Base-by-base conservation (phyloP, 2,888 invertebrate genomes). In the Hemithea aestivaria region DNA sequence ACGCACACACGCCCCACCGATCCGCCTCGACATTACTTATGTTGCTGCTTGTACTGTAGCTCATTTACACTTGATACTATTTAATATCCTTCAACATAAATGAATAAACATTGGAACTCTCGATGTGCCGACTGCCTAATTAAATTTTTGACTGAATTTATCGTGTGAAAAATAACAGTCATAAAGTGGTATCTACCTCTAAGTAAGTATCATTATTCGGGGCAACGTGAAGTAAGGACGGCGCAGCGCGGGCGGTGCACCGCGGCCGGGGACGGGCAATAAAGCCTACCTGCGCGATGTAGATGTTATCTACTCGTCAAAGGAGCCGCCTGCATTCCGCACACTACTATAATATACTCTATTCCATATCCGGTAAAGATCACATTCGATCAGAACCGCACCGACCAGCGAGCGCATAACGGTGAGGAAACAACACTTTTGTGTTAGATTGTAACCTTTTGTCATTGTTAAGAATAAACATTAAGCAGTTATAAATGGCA, bases 271-370 rank as follows among this genome's bases (percentile, higher is more conserved):
- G 64, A 66, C 59, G 49, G 56, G 70, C 66, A 73, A 80, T 81
- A 82, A 81, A 77, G 73, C 75, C 76, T 85, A 85, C 85, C 85
- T 84, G 84, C 74, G 64, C 72, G 64, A 70, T 72, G 73, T 78
- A 82, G 84, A 84, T 84, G 73, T 79, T 84, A 84, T 84, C 84
- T 82, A 45, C 53, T 57, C 74, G 67, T 73, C 84, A 85, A 85
- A 85, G 80, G 71, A 75, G 77, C 84, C 84, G 83, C 58, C 81
- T 57, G 66, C 64, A 48, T 57, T 52, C 51, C 37, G 47, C n/a
- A 31, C n/a, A 20, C 37, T n/a, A 30, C 34, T 8, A 38, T 56
- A 56, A 35, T 54, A 21, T 38, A 61, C 67, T 54, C 45, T 66
- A 62, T 23, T 0, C 0, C 3, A 1, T 3, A 33, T 5, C 21